Evolutionary conservation across 2,797 vertebrate species (phyloP).

Genomic region (Echiichthys vipera): DNA sequence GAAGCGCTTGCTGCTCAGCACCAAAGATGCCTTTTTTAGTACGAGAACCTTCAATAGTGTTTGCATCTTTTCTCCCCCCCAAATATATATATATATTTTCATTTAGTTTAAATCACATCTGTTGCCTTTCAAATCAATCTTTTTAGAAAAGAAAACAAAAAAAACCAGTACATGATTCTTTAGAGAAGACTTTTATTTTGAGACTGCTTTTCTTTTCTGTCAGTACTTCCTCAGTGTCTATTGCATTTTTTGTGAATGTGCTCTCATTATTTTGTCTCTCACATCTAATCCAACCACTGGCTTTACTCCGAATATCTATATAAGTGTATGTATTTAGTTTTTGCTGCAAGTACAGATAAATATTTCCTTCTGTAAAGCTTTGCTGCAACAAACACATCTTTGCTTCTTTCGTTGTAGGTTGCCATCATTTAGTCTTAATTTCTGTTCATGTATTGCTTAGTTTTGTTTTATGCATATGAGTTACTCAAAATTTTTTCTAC

Average conservation of each 20-base stretch:
- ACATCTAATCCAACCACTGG: conserved; percentile 2
- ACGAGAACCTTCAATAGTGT: conserved; percentile 23
- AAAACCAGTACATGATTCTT: conserved; percentile 1
- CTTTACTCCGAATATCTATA: conserved; percentile 11
- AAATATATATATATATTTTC: conserved; percentile 29
- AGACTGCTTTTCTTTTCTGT: background rate
- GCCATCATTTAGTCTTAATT: background rate
- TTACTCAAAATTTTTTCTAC: conserved; percentile 33
- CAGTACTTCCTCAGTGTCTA: background rate
- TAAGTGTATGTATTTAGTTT: conserved; percentile 21
- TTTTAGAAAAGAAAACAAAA: no score
- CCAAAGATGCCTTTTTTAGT: conserved; percentile 37
- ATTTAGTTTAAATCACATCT: conserved; percentile 4
- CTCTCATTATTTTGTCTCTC: conserved; percentile 14
- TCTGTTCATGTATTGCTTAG: conserved; percentile 5
- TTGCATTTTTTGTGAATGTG: conserved; percentile 33
- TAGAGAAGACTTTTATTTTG: background rate
- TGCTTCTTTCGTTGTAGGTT: conserved; percentile 12
- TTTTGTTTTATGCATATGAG: conserved; percentile 32
- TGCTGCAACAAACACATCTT: conserved; percentile 7
- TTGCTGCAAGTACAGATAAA: conserved; percentile 5
- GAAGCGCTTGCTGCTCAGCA: conserved; percentile 25
- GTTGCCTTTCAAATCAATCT: background rate
- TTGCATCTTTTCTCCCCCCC: conserved; percentile 22
- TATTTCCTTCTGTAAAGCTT: background rate